Percentiles rank a stretch among this genome's conserved stretches.
Conservation (phyloP, 2,113 vertebrate species). For the Mirounga angustirostris region DNA sequence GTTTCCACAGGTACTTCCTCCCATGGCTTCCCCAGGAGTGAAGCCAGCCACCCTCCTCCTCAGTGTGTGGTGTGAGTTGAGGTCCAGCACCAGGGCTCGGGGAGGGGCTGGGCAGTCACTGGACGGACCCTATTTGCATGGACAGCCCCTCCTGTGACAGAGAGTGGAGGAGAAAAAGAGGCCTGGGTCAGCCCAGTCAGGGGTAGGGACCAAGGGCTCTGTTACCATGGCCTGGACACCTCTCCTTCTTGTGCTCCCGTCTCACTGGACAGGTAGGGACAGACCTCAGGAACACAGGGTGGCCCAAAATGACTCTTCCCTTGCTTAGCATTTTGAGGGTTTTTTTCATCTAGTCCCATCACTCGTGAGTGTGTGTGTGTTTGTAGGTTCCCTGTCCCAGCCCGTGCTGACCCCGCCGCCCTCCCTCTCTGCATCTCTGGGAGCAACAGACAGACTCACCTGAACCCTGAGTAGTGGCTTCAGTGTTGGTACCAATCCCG, state of each 20-base stretch:
- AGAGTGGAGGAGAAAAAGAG: neutral
- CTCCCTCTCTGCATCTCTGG: no score
- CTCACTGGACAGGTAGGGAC: neutral
- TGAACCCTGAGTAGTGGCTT: neutral
- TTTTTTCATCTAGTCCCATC: no score
- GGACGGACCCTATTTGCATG: neutral
- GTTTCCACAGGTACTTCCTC: neutral
- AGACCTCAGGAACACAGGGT: no score
- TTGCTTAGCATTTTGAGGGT: no score
- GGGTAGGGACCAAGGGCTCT: neutral
- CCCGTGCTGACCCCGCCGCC: no score
- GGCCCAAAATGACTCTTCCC: no score
- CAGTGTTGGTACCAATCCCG: rapidly evolving
- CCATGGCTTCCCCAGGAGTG: neutral
- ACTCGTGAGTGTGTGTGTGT: no score
- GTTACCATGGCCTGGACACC: neutral
- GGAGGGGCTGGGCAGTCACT: neutral
- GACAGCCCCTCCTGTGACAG: neutral
- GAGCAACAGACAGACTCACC: neutral
- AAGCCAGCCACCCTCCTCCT: neutral
- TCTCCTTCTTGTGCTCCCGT: neutral
- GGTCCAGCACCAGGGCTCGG: neutral
- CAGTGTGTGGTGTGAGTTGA: neutral
- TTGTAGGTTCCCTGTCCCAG: no score
- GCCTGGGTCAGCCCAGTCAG: neutral